Evolutionary conservation across 2,113 vertebrate species (phyloP), one percentile per base, ranked within the genome.

Genomic region (Eira barbara): DNA sequence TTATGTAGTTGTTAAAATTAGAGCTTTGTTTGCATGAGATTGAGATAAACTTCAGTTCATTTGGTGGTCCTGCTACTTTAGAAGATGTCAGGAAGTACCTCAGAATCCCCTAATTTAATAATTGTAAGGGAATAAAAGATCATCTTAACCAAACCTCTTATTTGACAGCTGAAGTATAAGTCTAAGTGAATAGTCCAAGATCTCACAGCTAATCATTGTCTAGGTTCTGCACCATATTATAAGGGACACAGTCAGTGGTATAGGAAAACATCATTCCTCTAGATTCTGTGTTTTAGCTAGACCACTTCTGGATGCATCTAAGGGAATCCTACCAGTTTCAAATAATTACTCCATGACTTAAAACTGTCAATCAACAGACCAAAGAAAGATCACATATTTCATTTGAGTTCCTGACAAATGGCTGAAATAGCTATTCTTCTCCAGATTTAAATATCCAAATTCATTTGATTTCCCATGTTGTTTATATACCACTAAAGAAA

Each of bases 1-100:
- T 65, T 36, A 25, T 88, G n/a, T 79, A 73, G 42, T 52, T 88
- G 15, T 91, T 87, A 89, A 96, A 94, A 78, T 79, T 95, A 94
- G 39, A 94, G 93, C 45, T 92, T 36, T n/a, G 5, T 31, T 92
- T 93, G 12, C 29, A 84, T 71, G 67, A 89, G 29, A 47, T 52
- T 79, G 29, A 76, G 18, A 76, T 52, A 42, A 76, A 90, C 20
- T 45, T 87, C 11, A 71, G 34, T 39, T 97, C 27, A 18, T 92
- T 93, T 69, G 34, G 6, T 8, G 79, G 14, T 71, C 31, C 27
- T 89, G 25, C 3, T 18, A 67, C 39, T 83, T 29, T 52, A 67
- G 36, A 89, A 52, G 27, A 85, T 59, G 13, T 55, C 36, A 71
- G 29, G 5, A 81, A 39, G 8, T 52, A 65, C 27, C 18, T 9